phyloP scores from a whole-genome alignment of 2,797 vertebrate genomes.

The Sebastes taczanowskii region DNA sequence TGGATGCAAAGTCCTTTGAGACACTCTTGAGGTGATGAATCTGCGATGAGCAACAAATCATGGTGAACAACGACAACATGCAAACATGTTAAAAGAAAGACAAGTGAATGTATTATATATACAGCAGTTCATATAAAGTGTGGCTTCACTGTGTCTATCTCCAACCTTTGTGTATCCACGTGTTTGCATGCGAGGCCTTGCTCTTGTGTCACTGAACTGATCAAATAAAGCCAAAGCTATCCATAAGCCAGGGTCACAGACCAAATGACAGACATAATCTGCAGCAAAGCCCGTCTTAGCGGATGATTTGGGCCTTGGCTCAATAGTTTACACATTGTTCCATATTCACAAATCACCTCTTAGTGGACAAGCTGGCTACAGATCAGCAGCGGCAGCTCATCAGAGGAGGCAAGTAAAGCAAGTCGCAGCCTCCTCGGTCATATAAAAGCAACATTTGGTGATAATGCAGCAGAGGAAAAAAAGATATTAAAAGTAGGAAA shows the following conservation, averaged over 20 bases:
- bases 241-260: conserved; percentile 71
- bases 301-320: conserved; percentile 76
- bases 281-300: conserved; percentile 70
- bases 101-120: background rate
- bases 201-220: conserved; percentile 59
- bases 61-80: background rate
- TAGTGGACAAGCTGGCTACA: conserved; percentile 34
- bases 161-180: background rate
- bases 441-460: background rate
- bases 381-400: conserved; percentile 35
- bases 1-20: background rate
- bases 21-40: background rate
- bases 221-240: conserved; percentile 77
- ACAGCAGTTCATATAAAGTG: background rate
- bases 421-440: background rate
- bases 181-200: background rate
- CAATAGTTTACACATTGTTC: conserved; percentile 76
- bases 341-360: conserved; percentile 72
- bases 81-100: background rate
- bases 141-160: background rate
- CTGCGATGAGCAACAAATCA: background rate
- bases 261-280: conserved; percentile 76
- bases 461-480: background rate
- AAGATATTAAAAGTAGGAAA: background rate
- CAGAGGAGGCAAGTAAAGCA: conserved; percentile 14